phyloP scores from a whole-genome alignment of 2,888 invertebrate genomes.

The Pristionchus maxplancki region DNA sequence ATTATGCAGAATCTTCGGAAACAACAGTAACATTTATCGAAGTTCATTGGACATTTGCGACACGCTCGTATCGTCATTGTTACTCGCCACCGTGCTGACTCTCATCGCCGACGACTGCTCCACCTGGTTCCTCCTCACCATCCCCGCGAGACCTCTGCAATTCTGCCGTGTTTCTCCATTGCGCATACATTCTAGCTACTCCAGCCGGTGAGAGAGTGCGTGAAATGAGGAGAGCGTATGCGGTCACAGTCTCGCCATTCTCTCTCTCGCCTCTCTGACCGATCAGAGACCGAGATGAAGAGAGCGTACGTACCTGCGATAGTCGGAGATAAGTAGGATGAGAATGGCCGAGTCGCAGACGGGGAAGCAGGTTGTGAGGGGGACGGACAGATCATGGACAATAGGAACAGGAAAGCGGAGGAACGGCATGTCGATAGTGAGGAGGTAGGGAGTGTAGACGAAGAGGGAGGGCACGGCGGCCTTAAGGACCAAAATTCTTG shows the following conservation, averaged over 20 bases:
- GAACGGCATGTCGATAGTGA: not conserved
- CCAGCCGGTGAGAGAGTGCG: too few species aligned
- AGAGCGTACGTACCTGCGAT: too few species aligned
- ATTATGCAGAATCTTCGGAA: too few species aligned
- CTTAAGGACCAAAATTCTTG: not conserved
- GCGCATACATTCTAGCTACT: not conserved
- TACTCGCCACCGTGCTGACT: not conserved
- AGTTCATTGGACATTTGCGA: too few species aligned
- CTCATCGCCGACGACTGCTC: not conserved
- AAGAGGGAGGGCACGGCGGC: not conserved
- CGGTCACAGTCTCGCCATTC: too few species aligned
- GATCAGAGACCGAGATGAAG: too few species aligned
- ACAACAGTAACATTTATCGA: too few species aligned
- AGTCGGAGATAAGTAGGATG: not conserved
- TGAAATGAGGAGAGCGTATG: too few species aligned
- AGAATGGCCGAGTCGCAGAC: not conserved
- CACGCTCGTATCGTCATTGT: too few species aligned
- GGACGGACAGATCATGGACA: not conserved
- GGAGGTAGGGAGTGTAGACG: not conserved
- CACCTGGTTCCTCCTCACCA: not conserved
- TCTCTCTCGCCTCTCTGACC: too few species aligned
- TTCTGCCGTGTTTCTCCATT: not conserved
- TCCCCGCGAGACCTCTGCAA: not conserved
- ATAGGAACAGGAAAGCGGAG: not conserved
- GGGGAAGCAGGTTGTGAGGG: not conserved